phyloP scores from a whole-genome alignment of 2,888 invertebrate genomes.

The Melolontha melolontha region DNA sequence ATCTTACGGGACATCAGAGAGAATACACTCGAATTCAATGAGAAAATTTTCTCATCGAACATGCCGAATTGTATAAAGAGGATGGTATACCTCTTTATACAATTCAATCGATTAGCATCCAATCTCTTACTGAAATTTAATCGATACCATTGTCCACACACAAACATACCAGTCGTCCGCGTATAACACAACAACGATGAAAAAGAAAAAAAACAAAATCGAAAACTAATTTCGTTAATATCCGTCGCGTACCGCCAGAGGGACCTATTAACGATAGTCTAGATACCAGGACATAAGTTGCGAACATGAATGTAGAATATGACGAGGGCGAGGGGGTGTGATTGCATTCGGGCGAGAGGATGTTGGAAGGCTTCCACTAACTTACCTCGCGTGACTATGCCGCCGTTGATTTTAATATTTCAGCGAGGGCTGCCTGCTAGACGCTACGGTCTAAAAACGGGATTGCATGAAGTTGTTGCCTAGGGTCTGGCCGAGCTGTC shows the following conservation, averaged over 20 bases:
- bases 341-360: too few species aligned
- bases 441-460: constrained; percentile 3
- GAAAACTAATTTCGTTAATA: constrained; percentile 28
- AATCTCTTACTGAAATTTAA: too few species aligned
- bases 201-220: constrained; percentile 7
- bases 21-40: too few species aligned
- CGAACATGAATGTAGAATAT: background rate
- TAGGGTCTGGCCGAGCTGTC: too few species aligned
- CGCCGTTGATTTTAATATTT: constrained; percentile 23
- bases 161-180: background rate
- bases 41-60: too few species aligned
- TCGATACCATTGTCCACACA: too few species aligned
- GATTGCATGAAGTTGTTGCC: background rate
- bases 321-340: background rate
- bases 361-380: background rate
- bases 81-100: too few species aligned
- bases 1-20: too few species aligned
- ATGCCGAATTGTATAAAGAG: too few species aligned
- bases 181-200: background rate
- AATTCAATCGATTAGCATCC: too few species aligned
- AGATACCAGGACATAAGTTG: background rate
- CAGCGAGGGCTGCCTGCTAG: background rate
- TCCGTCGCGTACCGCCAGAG: constrained; percentile 10
- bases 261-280: constrained; percentile 13
- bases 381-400: constrained; percentile 15